Percentiles rank a stretch among this genome's conserved stretches.
Evolutionary conservation across 2,888 invertebrate species (phyloP).

Genomic region (Argyresthia goedartella): DNA sequence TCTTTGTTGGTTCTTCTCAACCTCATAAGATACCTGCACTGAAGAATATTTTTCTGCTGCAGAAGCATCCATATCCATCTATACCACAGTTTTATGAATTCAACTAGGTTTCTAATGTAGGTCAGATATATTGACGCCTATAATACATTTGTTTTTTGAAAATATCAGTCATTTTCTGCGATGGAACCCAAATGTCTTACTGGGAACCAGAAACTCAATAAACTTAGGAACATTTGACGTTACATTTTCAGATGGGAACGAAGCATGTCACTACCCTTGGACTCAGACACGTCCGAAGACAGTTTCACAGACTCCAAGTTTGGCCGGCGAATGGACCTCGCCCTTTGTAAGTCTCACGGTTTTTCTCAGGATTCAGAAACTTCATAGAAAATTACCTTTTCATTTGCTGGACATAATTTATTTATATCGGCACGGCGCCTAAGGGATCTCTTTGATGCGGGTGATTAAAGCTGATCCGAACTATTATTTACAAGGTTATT

Average conservation of each 20-base stretch:
- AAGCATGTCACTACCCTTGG: constrained; percentile 77
- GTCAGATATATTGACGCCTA: too few relatives aligned
- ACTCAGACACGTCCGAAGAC: constrained; percentile 57
- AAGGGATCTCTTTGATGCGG: constrained; percentile 12
- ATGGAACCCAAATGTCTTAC: too few relatives aligned
- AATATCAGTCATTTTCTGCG: too few relatives aligned
- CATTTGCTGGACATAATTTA: constrained; percentile 62
- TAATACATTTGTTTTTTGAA: too few relatives aligned
- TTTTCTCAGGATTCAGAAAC: constrained; percentile 18
- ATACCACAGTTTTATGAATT: too few relatives aligned
- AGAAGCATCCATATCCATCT: too few relatives aligned
- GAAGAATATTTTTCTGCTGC: too few relatives aligned
- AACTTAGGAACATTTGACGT: not conserved
- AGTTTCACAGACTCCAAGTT: constrained; percentile 55
- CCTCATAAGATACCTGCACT: too few relatives aligned
- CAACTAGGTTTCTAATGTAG: too few relatives aligned
- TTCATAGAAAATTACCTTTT: constrained; percentile 54
- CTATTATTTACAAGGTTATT: constrained; percentile 24
- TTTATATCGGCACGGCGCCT: constrained; percentile 65
- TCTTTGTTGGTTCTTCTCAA: too few relatives aligned
- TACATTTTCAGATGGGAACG: constrained; percentile 73
- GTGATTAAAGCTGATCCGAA: constrained; percentile 30
- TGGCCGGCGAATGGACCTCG: constrained; percentile 85
- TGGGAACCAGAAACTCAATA: too few relatives aligned
- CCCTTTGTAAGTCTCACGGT: constrained; percentile 79